Conservation (phyloP, 1,140 invertebrate genomes). For the Neodiprion lecontei region DNA sequence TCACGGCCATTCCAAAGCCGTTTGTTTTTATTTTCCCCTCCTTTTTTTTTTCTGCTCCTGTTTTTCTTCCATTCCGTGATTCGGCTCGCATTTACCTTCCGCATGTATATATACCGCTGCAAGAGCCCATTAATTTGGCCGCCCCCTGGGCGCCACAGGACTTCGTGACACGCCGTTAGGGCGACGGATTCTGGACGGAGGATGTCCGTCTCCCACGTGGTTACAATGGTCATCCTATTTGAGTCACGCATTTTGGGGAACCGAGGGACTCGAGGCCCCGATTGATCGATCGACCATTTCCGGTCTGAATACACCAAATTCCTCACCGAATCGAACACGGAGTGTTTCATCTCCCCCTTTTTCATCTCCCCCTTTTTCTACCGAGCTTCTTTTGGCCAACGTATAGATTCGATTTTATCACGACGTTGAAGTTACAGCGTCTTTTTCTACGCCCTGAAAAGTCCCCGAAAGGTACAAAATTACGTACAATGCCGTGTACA, state of each 20-base stretch:
- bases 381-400: background rate
- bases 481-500: background rate
- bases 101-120: too few relatives aligned
- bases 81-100: too few relatives aligned
- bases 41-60: too few relatives aligned
- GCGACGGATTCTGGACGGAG: background rate
- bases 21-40: too few relatives aligned
- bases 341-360: constrained; percentile 17
- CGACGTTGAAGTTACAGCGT: background rate
- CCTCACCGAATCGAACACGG: constrained; percentile 25
- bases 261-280: constrained; percentile 19
- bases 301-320: constrained; percentile 27
- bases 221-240: constrained; percentile 9
- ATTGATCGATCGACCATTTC: constrained; percentile 34
- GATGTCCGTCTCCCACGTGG: constrained; percentile 8
- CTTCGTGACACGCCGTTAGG: background rate
- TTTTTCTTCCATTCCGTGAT: too few relatives aligned
- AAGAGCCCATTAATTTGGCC: background rate
- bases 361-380: constrained; percentile 13
- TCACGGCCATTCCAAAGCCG: too few relatives aligned
- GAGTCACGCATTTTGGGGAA: background rate
- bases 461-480: background rate
- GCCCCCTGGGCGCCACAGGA: background rate
- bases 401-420: background rate
- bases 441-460: background rate